A percentile compares a stretch with the other conserved stretches of the same genome.
Conservation (phyloP, 2,888 invertebrate genomes). For the Lycocerus yunnanus region DNA sequence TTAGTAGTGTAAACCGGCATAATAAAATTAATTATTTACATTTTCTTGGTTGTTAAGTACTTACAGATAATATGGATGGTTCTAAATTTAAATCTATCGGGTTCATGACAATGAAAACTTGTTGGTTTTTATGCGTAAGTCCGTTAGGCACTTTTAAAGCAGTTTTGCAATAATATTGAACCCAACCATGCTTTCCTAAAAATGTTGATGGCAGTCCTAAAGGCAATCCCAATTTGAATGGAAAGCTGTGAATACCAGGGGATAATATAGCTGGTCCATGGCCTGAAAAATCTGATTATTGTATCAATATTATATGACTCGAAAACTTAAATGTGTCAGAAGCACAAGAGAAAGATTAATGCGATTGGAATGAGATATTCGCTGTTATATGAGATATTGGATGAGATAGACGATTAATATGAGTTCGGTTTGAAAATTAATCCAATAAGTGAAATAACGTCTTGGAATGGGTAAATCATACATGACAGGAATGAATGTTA, state of each 20-base stretch:
- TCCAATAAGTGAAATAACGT: no score
- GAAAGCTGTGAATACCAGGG: slow-evolving; percentile 93
- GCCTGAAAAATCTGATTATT: slow-evolving; percentile 57
- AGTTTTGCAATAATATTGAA: slow-evolving; percentile 92
- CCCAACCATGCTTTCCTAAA: slow-evolving; percentile 92
- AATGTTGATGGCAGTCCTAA: slow-evolving; percentile 91
- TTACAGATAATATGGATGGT: slow-evolving; percentile 84
- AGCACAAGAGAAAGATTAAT: no score
- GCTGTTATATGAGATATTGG: no score
- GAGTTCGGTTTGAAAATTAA: no score
- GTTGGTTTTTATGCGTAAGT: slow-evolving; percentile 91
- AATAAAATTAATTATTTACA: neutral
- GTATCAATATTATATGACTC: no score
- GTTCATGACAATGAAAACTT: slow-evolving; percentile 97
- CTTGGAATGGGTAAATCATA: no score
- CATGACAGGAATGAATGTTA: no score
- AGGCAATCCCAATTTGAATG: slow-evolving; percentile 89
- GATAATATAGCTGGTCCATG: slow-evolving; percentile 83
- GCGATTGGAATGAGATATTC: no score
- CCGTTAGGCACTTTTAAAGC: slow-evolving; percentile 87
- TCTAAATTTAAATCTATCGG: slow-evolving; percentile 92
- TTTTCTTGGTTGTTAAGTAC: slow-evolving; percentile 49
- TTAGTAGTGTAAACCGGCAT: no score
- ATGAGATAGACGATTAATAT: neutral
- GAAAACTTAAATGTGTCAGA: no score